Evolutionary conservation across 2,797 vertebrate species (phyloP).

Genomic region (Mionectes olivaceus): DNA sequence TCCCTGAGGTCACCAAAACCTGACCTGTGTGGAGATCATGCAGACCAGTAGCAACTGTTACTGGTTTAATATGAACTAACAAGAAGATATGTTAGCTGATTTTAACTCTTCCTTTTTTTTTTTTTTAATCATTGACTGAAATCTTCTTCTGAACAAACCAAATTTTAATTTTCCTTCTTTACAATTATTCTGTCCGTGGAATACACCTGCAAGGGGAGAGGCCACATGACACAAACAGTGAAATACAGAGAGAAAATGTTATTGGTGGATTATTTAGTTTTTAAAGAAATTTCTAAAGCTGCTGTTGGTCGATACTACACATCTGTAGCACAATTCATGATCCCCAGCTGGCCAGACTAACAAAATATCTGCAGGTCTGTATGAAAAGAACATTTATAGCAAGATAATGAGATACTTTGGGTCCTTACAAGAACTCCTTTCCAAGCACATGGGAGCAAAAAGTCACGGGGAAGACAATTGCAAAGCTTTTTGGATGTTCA

Average conservation of each 20-base stretch:
- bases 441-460: not conserved
- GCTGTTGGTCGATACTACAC: not conserved
- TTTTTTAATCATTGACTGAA: not conserved
- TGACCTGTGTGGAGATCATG: not conserved
- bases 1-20: not conserved
- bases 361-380: not conserved
- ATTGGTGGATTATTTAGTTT: not conserved
- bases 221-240: rapidly evolving
- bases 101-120: not conserved
- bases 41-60: not conserved
- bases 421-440: not conserved
- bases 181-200: not conserved
- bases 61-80: rapidly evolving
- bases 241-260: not conserved
- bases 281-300: not conserved
- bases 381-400: not conserved
- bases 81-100: not conserved
- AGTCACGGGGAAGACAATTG: not conserved
- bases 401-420: not conserved
- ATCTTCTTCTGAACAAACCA: not conserved
- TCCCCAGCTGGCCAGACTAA: not conserved
- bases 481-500: not conserved
- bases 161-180: not conserved
- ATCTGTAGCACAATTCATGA: rapidly evolving
- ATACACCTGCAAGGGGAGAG: not conserved